Evolutionary conservation across 2,113 vertebrate genomes (phyloP).

Genomic region (Australoheros scitulus): DNA sequence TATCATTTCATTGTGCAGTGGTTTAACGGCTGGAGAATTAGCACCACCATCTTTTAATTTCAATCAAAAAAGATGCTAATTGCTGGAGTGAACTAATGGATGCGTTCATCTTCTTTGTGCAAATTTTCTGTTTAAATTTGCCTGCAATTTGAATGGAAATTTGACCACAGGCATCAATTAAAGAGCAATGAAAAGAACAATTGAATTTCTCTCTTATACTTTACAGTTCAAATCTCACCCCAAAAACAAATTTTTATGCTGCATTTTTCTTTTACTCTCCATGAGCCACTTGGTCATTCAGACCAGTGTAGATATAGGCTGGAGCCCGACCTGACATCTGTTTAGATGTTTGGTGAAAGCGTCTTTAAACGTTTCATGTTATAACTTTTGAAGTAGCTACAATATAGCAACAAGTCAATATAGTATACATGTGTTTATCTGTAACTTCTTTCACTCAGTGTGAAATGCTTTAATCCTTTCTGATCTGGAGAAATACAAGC

Average conservation of each 20-base stretch:
- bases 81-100: background rate
- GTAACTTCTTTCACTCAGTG: background rate
- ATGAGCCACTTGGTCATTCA: background rate
- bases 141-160: background rate
- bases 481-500: background rate
- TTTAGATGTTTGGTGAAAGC: background rate
- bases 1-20: background rate
- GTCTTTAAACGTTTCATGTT: background rate
- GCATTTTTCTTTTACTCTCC: background rate
- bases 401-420: background rate
- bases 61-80: background rate
- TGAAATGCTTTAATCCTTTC: background rate
- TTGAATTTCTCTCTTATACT: background rate
- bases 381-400: background rate
- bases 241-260: background rate
- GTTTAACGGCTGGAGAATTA: background rate
- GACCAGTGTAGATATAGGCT: background rate
- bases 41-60: conserved; percentile 9
- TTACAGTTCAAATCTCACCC: background rate
- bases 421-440: background rate
- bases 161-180: background rate
- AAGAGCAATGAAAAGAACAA: background rate
- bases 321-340: background rate
- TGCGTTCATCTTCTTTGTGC: background rate
- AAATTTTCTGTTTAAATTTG: background rate